These are phyloP conservation scores for Zootoca vivipara DNA, from an alignment of 2,113 vertebrate genomes.

Conservation along the genomic window DNA sequence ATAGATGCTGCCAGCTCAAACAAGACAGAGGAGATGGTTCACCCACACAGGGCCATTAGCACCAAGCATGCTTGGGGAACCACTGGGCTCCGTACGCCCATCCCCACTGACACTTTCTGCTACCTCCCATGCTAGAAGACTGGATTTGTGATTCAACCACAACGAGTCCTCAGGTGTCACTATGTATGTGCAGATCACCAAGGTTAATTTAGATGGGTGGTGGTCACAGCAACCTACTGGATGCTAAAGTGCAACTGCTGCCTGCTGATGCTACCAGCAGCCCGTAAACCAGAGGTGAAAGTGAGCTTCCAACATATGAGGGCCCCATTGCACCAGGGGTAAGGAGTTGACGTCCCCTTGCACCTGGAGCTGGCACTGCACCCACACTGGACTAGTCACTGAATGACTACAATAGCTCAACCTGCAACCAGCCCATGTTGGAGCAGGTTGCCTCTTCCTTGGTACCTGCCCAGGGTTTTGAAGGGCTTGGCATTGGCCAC, in stretches of 20 bases:
- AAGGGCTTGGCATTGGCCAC: neutral
- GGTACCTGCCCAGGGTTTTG: slow-evolving; percentile 7
- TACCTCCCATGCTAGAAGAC: neutral
- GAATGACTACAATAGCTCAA: neutral
- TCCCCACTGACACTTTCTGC: neutral
- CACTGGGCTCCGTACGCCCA: neutral
- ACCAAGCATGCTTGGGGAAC: neutral
- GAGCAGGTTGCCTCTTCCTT: neutral
- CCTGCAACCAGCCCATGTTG: neutral
- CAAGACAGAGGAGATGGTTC: neutral
- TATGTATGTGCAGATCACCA: too few relatives aligned
- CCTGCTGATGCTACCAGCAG: too few relatives aligned
- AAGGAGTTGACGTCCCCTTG: too few relatives aligned
- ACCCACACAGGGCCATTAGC: neutral
- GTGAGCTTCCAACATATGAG: too few relatives aligned
- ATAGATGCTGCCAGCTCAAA: neutral
- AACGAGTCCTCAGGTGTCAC: too few relatives aligned
- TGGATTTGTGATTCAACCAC: neutral
- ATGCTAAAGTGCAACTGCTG: too few relatives aligned
- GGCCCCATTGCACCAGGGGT: too few relatives aligned
- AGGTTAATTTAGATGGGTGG: too few relatives aligned
- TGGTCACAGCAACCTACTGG: too few relatives aligned
- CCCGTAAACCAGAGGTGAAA: too few relatives aligned
- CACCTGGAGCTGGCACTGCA: too few relatives aligned
- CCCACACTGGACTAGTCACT: too few relatives aligned